Conservation (phyloP, 2,797 vertebrate species). For the Gymnocypris eckloni region DNA sequence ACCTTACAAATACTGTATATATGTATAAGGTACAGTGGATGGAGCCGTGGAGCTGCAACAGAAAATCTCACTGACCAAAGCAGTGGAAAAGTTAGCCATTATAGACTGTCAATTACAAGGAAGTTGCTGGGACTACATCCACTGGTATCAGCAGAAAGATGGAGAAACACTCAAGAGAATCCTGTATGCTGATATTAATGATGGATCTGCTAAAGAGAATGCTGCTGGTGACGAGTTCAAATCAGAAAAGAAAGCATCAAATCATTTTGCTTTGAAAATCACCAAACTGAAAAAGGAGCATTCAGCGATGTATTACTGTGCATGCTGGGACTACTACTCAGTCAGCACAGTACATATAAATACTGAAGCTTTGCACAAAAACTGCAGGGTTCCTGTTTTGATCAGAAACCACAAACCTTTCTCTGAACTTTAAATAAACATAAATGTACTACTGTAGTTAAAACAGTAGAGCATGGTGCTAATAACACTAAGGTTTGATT, state of each 20-base stretch:
- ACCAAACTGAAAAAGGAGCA: slow-evolving; percentile 12
- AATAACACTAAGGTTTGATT: not conserved
- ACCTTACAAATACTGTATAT: not conserved
- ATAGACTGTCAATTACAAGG: slow-evolving; percentile 22
- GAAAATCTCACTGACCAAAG: slow-evolving; percentile 42
- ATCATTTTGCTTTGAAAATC: slow-evolving; percentile 46
- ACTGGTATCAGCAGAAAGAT: slow-evolving; percentile 57
- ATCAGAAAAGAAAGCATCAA: not conserved
- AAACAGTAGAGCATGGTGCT: not conserved
- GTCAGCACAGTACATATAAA: not conserved
- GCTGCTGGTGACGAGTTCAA: slow-evolving; percentile 15
- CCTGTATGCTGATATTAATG: not conserved
- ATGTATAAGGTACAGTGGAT: slow-evolving; percentile 8
- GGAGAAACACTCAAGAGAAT: slow-evolving; percentile 42
- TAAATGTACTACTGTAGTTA: not conserved
- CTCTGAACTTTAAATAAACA: not conserved
- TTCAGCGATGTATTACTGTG: slow-evolving; percentile 50
- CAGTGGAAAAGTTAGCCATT: not conserved
- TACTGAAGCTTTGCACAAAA: not conserved
- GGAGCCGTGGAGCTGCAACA: slow-evolving; percentile 25
- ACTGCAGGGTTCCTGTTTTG: not conserved
- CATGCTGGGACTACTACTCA: not conserved
- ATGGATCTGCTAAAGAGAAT: not conserved
- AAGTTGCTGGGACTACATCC: not conserved
- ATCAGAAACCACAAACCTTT: not conserved